A percentile compares a stretch with the other conserved stretches of the same genome.
phyloP scores from a whole-genome alignment of 2,113 vertebrate species.

The Zapus hudsonius region DNA sequence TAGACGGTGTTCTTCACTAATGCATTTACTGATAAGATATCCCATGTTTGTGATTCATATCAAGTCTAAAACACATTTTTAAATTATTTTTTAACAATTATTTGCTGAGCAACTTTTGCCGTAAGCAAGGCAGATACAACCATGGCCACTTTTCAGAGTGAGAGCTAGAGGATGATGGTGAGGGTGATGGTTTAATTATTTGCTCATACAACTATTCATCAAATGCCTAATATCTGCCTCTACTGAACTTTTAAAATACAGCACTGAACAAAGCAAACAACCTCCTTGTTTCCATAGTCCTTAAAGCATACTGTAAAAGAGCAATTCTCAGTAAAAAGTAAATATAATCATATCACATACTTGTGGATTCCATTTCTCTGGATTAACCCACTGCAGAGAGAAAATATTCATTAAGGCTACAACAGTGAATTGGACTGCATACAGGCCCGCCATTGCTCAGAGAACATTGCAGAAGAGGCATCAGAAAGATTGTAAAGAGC shows the following conservation, averaged over 20 bases:
- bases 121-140: background rate
- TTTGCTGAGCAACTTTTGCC: background rate
- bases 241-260: background rate
- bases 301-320: background rate
- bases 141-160: background rate
- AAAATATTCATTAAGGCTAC: background rate
- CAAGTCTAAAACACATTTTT: constrained; percentile 14
- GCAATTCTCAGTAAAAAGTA: background rate
- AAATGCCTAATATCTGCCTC: background rate
- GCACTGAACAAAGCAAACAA: background rate
- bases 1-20: background rate
- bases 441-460: too few relatives aligned
- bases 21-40: background rate
- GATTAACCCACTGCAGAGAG: background rate
- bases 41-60: background rate
- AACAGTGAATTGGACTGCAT: too few relatives aligned
- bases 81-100: background rate
- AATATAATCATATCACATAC: background rate
- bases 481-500: too few relatives aligned
- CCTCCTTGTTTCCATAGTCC: background rate
- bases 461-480: too few relatives aligned
- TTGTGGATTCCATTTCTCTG: background rate
- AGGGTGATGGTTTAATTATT: background rate
- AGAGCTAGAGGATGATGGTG: background rate
- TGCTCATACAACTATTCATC: background rate